These are phyloP conservation scores for Calameuta pallipes DNA, from an alignment of 2,888 invertebrate species.

Conservation along the genomic window DNA sequence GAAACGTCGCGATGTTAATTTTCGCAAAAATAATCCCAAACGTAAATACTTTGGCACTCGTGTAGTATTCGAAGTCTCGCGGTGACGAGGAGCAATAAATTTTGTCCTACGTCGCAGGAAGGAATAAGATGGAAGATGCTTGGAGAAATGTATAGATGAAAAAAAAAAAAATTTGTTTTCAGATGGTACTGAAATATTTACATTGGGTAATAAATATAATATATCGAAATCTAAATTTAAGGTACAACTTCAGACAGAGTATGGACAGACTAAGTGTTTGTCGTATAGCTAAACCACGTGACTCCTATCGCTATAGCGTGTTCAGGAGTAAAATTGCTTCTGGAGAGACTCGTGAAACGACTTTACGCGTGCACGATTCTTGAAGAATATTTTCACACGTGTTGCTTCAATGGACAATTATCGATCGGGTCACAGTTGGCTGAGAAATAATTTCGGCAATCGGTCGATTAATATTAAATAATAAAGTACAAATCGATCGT, in stretches of 20 bases:
- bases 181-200: background rate
- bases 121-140: background rate
- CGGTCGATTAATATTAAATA: background rate
- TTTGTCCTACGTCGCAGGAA: background rate
- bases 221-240: background rate
- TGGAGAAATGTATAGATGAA: background rate
- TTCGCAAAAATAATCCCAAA: slow-evolving; percentile 11
- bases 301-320: background rate
- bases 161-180: background rate
- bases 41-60: background rate
- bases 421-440: background rate
- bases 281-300: background rate
- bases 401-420: no score
- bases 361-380: background rate
- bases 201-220: background rate
- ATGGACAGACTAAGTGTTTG: background rate
- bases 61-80: background rate
- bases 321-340: background rate
- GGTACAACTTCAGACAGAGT: background rate
- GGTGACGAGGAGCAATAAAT: background rate
- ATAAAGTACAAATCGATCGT: background rate
- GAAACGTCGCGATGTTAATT: slow-evolving; percentile 10
- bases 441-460: background rate
- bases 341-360: background rate
- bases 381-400: background rate